Evolutionary conservation across 1,140 invertebrate genomes (phyloP), one percentile per base, ranked within the genome.

Genomic region (Stratiolaelaps scimitus): DNA sequence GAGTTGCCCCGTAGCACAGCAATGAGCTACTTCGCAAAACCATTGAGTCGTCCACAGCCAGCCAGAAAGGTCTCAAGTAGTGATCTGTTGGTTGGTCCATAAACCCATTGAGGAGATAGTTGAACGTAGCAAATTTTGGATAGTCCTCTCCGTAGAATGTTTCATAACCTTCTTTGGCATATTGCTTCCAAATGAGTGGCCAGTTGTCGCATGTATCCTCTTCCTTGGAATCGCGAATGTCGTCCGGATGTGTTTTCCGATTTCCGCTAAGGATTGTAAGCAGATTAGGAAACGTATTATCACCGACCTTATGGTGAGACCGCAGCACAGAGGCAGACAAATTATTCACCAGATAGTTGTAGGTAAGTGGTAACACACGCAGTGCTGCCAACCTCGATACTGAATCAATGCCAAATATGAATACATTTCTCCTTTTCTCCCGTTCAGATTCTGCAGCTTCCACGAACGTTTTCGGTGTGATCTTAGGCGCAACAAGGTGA

Each of bases 101-200:
- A 73, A 93, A 93, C 0, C 89, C 89, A 45, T 78, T 76, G 72
- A 85, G 87, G 5, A 82, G 72, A 73, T 86, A 91, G 74, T 90
- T 89, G 70, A 91, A 92, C 0, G 85, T 85, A 4, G 83, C 83
- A 34, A 90, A 83, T 26, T 77, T 74, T 0, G 83, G 81, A 4
- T 80, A 78, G 73, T 93, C 89, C 78, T 92, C 89, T 0, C 80
- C 84, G 65, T 85, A 85, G 1, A 83, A 83, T 0, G 90, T 92
- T 0, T 83, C 80, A 72, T 85, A 92, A 84, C 85, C 1, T 75
- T 73, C 20, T 80, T 79, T 43, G 74, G 80, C 19, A 83, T 69
- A 73, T 23, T 71, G 44, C 60, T 73, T 74, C 74, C 72, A 74
- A 17, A 73, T 67, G 48, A 74, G 70, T 13, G 69, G 68, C 19